Evolutionary conservation across 2,888 invertebrate genomes (phyloP), one percentile per base, ranked within the genome.

Genomic region (Thelaira solivaga): DNA sequence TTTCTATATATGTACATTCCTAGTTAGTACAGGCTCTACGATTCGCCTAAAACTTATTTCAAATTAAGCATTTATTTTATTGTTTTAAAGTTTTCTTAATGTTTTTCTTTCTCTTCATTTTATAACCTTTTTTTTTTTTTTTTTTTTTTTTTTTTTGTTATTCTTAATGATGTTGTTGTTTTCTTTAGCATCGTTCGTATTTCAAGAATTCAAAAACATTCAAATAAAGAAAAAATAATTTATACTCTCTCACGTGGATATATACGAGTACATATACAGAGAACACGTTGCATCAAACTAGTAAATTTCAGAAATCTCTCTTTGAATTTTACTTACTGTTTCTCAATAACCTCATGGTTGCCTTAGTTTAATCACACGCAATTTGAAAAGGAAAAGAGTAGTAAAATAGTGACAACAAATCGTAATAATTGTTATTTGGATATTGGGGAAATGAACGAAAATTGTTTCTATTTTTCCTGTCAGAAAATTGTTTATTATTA

Each of bases 341-440:
- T 39, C 13, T 39, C 16, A 26, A 26, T 4, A 5, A 26, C 29
- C 4, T 29, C 55, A 61, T 41, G 39, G 20, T 24, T 59, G 4
- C 22, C 43, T 68, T 64, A 43, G 10, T 47, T 69, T 68, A 65
- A 78, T 71, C 61, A 49, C 43, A 74, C 74, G 61, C 74, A 69
- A 65, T 61, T 74, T 49, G 34, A 61, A 41, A 22, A 31, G 18
- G 34, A 43, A 45, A 76, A 69, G 22, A 68, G 49, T 68, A 61
- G 59, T 16, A 53, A 55, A 68, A 55, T 31, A 24, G 74, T 53
- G 65, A 65, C 47, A 71, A 71, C 74, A 78, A 69, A 67, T 78
- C 59, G 69, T 74, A 78, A 74, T 78, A 78, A 78, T 74, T 78
- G 78, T 69, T 78, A 74, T 78, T 71, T 78, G 74, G 69, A 65